These are phyloP conservation scores for Stenodera caucasica DNA, from an alignment of 2,888 invertebrate species.

Conservation along the genomic window DNA sequence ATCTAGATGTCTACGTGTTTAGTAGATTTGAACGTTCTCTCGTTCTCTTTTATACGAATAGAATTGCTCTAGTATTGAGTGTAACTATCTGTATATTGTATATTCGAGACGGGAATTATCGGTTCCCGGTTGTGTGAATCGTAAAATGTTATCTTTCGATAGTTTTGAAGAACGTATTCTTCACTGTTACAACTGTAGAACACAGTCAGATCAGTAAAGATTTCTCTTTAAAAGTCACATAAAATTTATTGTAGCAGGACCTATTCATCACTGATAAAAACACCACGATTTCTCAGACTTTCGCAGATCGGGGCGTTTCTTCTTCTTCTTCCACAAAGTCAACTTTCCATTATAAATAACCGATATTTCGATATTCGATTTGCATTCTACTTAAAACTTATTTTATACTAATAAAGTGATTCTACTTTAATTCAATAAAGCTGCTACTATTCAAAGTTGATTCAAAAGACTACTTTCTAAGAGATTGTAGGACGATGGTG, in stretches of 20 bases:
- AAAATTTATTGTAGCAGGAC: slow-evolving; percentile 9
- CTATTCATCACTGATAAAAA: slow-evolving; percentile 12
- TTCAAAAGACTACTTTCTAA: not conserved
- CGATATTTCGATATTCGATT: not conserved
- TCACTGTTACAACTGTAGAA: not conserved
- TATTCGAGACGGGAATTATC: too few relatives aligned
- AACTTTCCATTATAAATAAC: not conserved
- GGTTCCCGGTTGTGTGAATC: too few relatives aligned
- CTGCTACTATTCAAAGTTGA: not conserved
- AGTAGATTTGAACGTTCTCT: too few relatives aligned
- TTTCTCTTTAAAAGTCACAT: not conserved
- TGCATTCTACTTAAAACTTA: not conserved
- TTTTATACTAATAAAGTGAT: not conserved
- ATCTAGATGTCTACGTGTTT: too few relatives aligned
- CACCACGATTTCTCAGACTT: slow-evolving; percentile 7
- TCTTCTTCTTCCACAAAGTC: slow-evolving; percentile 3
- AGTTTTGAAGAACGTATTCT: not conserved
- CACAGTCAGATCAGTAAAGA: not conserved
- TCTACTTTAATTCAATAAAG: not conserved
- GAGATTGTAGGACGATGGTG: not conserved
- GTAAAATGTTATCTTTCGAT: not conserved
- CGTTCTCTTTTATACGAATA: too few relatives aligned
- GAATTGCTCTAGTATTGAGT: too few relatives aligned
- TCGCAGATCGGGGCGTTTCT: not conserved
- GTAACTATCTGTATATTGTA: too few relatives aligned